phyloP scores from a whole-genome alignment of 2,888 invertebrate species.

The Ellobium chinense region DNA sequence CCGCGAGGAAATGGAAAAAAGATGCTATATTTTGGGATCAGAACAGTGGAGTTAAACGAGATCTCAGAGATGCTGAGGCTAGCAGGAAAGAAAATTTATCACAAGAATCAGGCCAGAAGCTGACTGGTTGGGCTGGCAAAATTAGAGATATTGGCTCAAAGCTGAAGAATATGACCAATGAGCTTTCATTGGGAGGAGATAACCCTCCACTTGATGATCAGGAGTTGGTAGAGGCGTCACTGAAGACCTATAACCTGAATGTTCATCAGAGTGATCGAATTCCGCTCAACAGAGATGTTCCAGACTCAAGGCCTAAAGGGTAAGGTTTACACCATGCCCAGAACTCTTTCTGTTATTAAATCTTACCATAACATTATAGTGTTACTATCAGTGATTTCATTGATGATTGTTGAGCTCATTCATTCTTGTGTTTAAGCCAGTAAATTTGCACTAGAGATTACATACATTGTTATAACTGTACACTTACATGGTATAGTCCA shows the following conservation, averaged over 20 bases:
- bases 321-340: no score
- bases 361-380: background rate
- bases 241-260: constrained; percentile 57
- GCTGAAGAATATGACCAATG: background rate
- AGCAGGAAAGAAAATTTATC: background rate
- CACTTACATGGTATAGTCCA: no score
- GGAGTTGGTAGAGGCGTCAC: constrained; percentile 5
- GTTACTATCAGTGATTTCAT: no score
- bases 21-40: constrained; percentile 19
- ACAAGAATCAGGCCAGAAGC: background rate
- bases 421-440: no score
- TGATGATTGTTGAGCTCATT: no score
- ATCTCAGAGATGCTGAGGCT: background rate
- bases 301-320: constrained; percentile 69
- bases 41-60: background rate
- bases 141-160: background rate
- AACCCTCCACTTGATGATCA: background rate
- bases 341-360: no score
- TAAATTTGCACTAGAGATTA: no score
- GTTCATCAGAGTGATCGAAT: constrained; percentile 65
- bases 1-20: background rate
- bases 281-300: constrained; percentile 66
- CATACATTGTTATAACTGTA: no score
- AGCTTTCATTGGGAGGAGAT: background rate
- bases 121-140: background rate